Evolutionary conservation across 2,113 vertebrate species (phyloP), one percentile per base, ranked within the genome.

Genomic region (Gracilinanus agilis): DNA sequence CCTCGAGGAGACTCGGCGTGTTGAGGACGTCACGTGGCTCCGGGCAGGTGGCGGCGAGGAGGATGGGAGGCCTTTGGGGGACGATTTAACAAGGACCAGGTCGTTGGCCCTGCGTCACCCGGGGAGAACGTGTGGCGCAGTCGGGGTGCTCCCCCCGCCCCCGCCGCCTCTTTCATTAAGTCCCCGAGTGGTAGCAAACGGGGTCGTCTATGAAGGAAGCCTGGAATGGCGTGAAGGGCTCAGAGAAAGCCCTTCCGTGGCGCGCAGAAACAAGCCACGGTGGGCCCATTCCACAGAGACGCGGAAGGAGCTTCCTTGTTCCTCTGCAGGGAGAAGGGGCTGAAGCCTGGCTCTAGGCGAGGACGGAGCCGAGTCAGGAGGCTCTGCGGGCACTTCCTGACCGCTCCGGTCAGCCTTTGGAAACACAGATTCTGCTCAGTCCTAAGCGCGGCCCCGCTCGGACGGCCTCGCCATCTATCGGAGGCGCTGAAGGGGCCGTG

Each of bases 391-490:
- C 88, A 95, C 94, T 5, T 91, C 58, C 94, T n/a, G 55, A 61
- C 89, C 24, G 88, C 24, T 13, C 53, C 24, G 88, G 27, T 13
- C 53, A 92, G 53, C 34, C 40, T 61, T 93, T 95, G 90, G 55
- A 0, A 93, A 24, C 44, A 96, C 94, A 54, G 90, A 96, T 90
- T 93, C 58, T 90, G 92, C 75, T 92, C 56, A 27, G 8, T 89
- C 58, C 92, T 94, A 95, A 89, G 90, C 29, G 91, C 44, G 44
- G 92, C 34, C 53, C 67, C 83, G 19, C 13, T 44, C 88, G 16
- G 23, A 83, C 96, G 92, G 89, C 55, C 21, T 89, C 44, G 89
- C 23, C 61, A 34, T 56, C 94, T 55, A 24, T 40, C 56, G 90
- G 90, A 89, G 29, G 55, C 91, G 75, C 25, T 56, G 44, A 91